Evolutionary conservation across 2,113 vertebrate genomes (phyloP), one percentile per base, ranked within the genome.

Genomic region (Elachura formosa): DNA sequence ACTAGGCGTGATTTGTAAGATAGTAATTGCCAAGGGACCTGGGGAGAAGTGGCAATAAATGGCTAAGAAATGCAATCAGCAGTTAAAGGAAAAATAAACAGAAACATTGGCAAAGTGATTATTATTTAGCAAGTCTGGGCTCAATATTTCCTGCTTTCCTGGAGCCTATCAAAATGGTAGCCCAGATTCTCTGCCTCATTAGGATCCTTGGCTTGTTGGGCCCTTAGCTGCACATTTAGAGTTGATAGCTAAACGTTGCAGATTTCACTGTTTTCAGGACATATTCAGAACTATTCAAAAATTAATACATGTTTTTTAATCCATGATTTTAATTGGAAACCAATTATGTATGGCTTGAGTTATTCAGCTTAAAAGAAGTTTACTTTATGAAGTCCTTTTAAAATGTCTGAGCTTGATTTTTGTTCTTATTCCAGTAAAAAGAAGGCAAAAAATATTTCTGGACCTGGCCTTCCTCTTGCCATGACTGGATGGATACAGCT

Each of bases 21-120:
- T 41, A 68, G 11, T 46, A 79, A 73, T 90, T 88, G 41, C 49
- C 85, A 76, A 52, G 84, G 54, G 82, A 84, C 49, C 54, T 34
- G 33, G 59, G 71, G 49, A 76, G 36, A 93, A 90, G 73, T 51
- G 25, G 58, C 66, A 92, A 89, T 68, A 85, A 94, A 66, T 64
- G 79, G 58, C 56, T 82, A 68, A 83, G 72, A 79, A 49, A 49
- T 12, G 56, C 49, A 79, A 68, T 92, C 62, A 61, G 36, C 68
- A 90, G 67, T 66, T 88, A 69, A 75, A 93, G 63, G 48, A 87
- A 93, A 96, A 94, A 83, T 54, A 90, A 90, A 73, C 63, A 88
- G 52, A 95, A 92, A 86, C 41, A 43, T 56, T 92, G 71, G 75
- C 62, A 55, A 81, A 92, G 49, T 61, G 49, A 71, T 83, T 82